Base-by-base conservation (phyloP, 1,140 invertebrate species). In the Venustaconcha ellipsiformis region DNA sequence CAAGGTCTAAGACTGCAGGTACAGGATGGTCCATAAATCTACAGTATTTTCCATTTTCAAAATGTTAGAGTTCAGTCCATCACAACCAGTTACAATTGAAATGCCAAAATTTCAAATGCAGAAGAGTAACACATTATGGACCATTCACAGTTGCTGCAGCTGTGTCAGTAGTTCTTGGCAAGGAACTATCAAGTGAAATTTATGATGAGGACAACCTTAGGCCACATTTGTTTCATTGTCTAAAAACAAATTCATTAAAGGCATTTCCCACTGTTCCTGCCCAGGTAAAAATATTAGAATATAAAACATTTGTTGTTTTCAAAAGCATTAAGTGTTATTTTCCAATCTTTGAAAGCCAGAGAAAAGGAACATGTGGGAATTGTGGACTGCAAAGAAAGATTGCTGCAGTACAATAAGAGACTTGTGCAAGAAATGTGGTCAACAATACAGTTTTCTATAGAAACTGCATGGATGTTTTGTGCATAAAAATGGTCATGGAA, bases 71-170 rank as follows among this genome's bases (percentile, higher is more conserved):
- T 14, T 57, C 5, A 56, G 71, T 60, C 30, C 57, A 20, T n/a
- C n/a, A 20, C 8, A 48, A 23, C 5, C 11, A 14, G 23, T 76
- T 23, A 17, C 17, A 30, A 37, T 76, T 30, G 74, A 70, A 60
- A 57, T 57, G 26, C 60, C 74, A 17, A 14, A 65, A 26, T 76
- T 76, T 57, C 74, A 76, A 59, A 70, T 15, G n/a, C 74, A 76
- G 30, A 70, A 59, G 18, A 65, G n/a, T 17, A 70, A 70, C 15
- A 37, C 68, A n/a, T 37, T 76, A 68, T 71, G 74, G 74, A 1
- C 23, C 65, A n/a, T 76, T 70, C 58, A 63, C 74, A 17, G 66
- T 76, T 48, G 74, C 74, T 13, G 74, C 74, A 59, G 74, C 74
- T 20, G 66, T 76, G 70, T 63, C 67, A 56, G 18, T 76, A 26